Evolutionary conservation across 1,140 invertebrate genomes (phyloP), one percentile per base, ranked within the genome.

Genomic region (Drosophila kikkawai): DNA sequence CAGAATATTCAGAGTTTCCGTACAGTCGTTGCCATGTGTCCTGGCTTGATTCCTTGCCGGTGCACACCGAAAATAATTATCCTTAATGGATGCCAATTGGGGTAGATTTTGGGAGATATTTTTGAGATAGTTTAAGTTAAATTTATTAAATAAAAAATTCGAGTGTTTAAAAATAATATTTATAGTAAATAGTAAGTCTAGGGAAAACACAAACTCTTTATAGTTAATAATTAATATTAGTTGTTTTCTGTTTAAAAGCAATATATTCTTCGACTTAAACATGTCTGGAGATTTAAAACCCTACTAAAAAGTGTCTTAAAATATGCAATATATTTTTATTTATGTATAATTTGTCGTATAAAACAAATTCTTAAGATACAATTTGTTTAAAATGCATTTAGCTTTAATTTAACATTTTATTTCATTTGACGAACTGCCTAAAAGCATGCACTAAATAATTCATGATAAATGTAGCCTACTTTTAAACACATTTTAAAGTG

Each of bases 1-100:
- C 48, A 15, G 29, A 17, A 51, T n/a, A 55, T 55, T 55, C 12
- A 19, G 19, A 55, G 53, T 55, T 55, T 55, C 53, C 53, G 53
- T 13, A 39, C 19, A 55, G 19, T 55, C 34, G 53, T 39, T 55
- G 34, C 34, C 34, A 37, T 55, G 53, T 55, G 34, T 55, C 34
- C 53, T 37, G 29, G 7, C n/a, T 60, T 59, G 39, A 26, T 36
- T 42, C 47, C 53, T 45, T 36, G 41, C 32, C 15, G 41, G 9
- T 61, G 63, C 34, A 55, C 53, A 39, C 53, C 34, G 34, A 26
- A 39, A 55, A 55, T 22, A 39, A 39, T 22, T 55, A 15, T 11
- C 3, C 17, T 36, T 53, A 15, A 19, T 13, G 7, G 12, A 36
- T 36, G 19, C 0, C 8, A 55, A 22, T 22, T 15, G 4, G 8